Base-by-base conservation (phyloP, 2,888 invertebrate species). In the Campoletis raptor region DNA sequence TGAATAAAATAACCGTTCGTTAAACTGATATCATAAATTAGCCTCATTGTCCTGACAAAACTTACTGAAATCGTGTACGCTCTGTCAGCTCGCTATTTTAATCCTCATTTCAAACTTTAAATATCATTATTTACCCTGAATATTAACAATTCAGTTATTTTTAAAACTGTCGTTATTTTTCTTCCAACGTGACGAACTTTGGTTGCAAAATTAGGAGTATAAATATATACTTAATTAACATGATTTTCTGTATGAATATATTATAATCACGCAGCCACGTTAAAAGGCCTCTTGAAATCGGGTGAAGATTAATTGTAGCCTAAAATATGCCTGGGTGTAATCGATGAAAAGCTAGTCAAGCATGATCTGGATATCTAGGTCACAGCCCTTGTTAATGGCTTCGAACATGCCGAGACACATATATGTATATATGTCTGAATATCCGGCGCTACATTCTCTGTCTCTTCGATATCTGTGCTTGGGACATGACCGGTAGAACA, bases 401-500 rank as follows among this genome's bases (percentile, higher is more conserved):
- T 81, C 77, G 57, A 45, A 78, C 61, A 45, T 52, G 48, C 64
- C 8, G 64, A 76, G 18, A 30, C 30, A 37, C 54, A 52, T 73
- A 52, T 42, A 73, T 21, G 21, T 54, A 57, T 30, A 61, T 45
- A 18, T 64, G 36, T 85, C 52, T 72, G 69, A 21, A 64, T 64
- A 85, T 76, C 83, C 77, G 83, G 83, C 77, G 76, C 80, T 73
- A 83, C 69, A 57, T 83, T 81, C 73, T 48, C 70, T 66, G 79
- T 74, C 78, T 73, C 81, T 81, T 45, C 36, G 66, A 79, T 81
- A 84, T 85, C 61, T 57, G 54, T 61, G 84, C 81, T 86, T 81
- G 81, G 84, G 81, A 86, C 83, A 86, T 84, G 86, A 86, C 83
- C 81, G 84, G 83, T 84, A 84, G 78, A 86, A 84, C 86, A 52